Conservation (phyloP, 1,140 invertebrate genomes). For the Neotoxoptera formosana region DNA sequence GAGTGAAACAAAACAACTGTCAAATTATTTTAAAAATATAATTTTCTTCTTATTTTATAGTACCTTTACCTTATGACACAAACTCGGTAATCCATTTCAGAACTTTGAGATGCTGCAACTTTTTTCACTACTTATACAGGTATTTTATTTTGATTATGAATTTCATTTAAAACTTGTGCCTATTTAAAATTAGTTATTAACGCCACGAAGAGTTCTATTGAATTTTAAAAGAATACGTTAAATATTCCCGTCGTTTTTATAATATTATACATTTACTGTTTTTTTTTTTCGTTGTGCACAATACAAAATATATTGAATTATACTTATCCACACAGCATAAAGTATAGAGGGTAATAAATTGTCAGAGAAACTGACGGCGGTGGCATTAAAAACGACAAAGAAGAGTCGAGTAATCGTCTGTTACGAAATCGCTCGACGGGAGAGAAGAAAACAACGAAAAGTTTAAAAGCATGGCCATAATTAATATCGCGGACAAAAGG, state of each 20-base stretch:
- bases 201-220: neutral
- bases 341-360: neutral
- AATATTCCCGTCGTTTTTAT: neutral
- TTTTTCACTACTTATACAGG: neutral
- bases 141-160: neutral
- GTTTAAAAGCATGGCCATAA: neutral
- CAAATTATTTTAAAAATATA: neutral
- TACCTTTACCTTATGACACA: neutral
- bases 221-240: neutral
- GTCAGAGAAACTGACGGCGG: neutral
- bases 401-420: neutral
- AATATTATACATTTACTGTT: neutral
- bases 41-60: neutral
- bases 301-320: neutral
- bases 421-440: neutral
- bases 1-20: neutral
- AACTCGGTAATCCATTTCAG: neutral
- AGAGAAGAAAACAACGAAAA: neutral
- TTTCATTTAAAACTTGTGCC: neutral
- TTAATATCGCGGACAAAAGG: neutral
- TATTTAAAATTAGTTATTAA: conserved; percentile 20
- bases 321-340: neutral
- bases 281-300: neutral
- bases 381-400: neutral
- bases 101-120: neutral